Percentiles rank a stretch among this genome's conserved stretches.
Evolutionary conservation across 1,140 invertebrate genomes (phyloP).

Genomic region (Tyrophagus putrescentiae): DNA sequence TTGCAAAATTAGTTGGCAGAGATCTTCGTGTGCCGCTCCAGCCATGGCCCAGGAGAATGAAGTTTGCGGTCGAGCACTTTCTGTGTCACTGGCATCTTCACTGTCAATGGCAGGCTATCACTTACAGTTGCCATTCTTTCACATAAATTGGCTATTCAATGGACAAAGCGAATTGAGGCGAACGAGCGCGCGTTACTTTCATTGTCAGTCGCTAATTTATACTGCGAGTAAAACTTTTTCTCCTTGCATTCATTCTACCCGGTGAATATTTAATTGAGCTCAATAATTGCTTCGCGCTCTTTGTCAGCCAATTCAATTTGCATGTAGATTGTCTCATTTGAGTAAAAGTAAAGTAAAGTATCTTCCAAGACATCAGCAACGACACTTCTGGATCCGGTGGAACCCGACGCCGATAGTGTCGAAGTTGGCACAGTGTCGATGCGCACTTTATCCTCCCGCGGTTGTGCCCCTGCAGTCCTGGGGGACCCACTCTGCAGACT

Average conservation of each 20-base stretch:
- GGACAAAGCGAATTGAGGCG: neutral
- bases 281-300: neutral
- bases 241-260: neutral
- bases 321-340: slow-evolving; percentile 6
- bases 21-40: too few species aligned
- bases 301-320: slow-evolving; percentile 8
- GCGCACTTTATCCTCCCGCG: neutral
- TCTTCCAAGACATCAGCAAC: too few species aligned
- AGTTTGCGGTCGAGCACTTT: neutral
- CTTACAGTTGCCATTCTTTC: neutral
- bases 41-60: neutral
- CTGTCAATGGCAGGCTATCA: slow-evolving; percentile 2
- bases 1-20: too few species aligned
- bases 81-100: slow-evolving; percentile 9
- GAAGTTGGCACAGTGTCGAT: neutral
- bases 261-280: slow-evolving; percentile 5
- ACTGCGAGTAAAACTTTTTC: too few species aligned
- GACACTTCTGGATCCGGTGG: too few species aligned
- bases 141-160: neutral
- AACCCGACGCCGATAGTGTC: neutral
- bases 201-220: neutral
- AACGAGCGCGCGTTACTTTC: neutral
- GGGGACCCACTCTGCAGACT: neutral
- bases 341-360: too few species aligned
- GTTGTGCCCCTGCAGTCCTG: neutral